Conservation (phyloP, 64 coral and sea anemone species). For the Acropora yongei region DNA sequence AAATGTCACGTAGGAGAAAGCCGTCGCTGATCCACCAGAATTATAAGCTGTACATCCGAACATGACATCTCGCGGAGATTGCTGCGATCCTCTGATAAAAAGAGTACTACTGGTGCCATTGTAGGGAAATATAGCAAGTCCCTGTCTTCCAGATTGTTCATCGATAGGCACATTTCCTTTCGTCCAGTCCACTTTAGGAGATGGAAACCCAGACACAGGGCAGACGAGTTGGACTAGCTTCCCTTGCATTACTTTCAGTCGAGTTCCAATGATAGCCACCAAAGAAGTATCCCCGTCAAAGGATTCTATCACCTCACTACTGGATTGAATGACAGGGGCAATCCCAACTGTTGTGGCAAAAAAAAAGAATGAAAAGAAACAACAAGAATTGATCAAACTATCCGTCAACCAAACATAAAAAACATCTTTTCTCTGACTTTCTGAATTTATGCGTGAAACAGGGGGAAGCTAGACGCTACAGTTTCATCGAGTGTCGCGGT, state of each 20-base stretch:
- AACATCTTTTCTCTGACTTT: too few relatives aligned
- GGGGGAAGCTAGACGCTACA: too few relatives aligned
- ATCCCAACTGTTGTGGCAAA: neutral
- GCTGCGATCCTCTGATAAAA: neutral
- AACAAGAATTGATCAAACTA: neutral
- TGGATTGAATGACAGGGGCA: constrained; percentile 8
- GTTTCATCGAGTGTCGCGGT: too few relatives aligned
- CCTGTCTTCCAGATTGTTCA: neutral
- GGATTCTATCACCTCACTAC: neutral
- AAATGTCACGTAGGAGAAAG: constrained; percentile 44
- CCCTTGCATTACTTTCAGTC: constrained; percentile 8
- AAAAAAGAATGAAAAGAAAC: neutral
- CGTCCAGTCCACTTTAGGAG: constrained; percentile 8
- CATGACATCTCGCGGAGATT: neutral
- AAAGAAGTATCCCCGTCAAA: neutral
- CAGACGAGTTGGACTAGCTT: constrained; percentile 11
- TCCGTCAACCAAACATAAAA: too few relatives aligned
- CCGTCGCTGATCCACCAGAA: neutral
- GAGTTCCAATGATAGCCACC: neutral
- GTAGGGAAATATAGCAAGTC: neutral
- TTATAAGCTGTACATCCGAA: constrained; percentile 23
- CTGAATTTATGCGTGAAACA: too few relatives aligned
- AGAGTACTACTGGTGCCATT: constrained; percentile 25
- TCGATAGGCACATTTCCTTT: constrained; percentile 2
- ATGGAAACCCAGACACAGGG: constrained; percentile 22